Evolutionary conservation across 2,797 vertebrate species (phyloP).

Genomic region (Schizothorax lantsangensis): DNA sequence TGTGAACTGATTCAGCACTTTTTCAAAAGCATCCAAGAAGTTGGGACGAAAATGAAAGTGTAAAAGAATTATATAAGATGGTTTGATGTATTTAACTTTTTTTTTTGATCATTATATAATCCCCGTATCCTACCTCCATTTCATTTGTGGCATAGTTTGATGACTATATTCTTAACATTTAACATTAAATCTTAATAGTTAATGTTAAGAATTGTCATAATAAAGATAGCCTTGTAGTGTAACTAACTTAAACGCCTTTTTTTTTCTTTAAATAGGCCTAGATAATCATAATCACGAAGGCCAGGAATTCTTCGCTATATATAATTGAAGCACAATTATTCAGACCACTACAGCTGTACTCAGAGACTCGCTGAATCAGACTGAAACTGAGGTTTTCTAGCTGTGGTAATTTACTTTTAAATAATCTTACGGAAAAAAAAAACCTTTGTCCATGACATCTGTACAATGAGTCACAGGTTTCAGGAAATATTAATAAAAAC

Average conservation of each 20-base stretch:
- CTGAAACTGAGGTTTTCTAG: slow-evolving; percentile 8
- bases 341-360: not conserved
- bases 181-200: not conserved
- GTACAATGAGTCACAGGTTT: not conserved
- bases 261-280: not conserved
- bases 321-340: not conserved
- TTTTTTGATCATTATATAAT: not conserved
- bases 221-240: not conserved
- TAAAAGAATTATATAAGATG: not conserved
- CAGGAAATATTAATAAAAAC: not conserved
- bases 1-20: not conserved
- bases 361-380: not conserved
- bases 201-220: not conserved
- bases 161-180: not conserved
- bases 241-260: not conserved
- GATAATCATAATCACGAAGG: not conserved
- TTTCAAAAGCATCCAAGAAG: not conserved
- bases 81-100: not conserved
- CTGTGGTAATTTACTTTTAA: not conserved
- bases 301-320: not conserved
- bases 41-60: not conserved
- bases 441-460: not conserved
- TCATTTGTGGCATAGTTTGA: not conserved
- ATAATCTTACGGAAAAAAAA: not conserved
- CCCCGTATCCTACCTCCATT: not conserved